phyloP scores from a whole-genome alignment of 2,888 invertebrate genomes.

The Drosophila anceps region DNA sequence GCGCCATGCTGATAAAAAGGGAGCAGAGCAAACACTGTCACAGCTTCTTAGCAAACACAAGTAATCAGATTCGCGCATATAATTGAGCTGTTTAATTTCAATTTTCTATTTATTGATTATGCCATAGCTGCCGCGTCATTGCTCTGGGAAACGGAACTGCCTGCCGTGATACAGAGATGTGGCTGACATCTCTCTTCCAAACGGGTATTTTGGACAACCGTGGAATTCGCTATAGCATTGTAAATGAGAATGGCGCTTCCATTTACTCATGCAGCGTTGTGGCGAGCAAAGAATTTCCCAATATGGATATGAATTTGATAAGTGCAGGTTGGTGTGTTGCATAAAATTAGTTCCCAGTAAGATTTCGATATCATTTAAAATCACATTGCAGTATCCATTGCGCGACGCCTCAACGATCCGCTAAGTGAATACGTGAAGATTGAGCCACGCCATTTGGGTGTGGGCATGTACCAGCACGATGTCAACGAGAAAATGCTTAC shows the following conservation, averaged over 20 bases:
- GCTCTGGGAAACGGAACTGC: conserved; percentile 97
- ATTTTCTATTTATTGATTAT: neutral
- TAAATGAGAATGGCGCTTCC: conserved; percentile 96
- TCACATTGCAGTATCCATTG: conserved; percentile 89
- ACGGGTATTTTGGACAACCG: conserved; percentile 86
- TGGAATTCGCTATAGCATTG: conserved; percentile 90
- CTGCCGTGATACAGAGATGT: conserved; percentile 94
- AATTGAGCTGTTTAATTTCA: neutral
- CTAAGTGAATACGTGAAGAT: conserved; percentile 96
- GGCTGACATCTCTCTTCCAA: conserved; percentile 88
- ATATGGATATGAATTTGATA: conserved; percentile 93
- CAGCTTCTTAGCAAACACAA: conserved; percentile 87
- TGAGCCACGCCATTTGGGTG: conserved; percentile 95
- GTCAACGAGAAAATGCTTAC: conserved; percentile 91
- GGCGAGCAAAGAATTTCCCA: conserved; percentile 94
- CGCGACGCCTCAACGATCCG: conserved; percentile 95
- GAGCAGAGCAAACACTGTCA: conserved; percentile 79
- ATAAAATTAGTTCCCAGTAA: neutral
- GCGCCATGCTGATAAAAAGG: conserved; percentile 81
- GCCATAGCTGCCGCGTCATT: conserved; percentile 90
- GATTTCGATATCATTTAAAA: too few species aligned
- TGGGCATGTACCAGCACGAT: conserved; percentile 98
- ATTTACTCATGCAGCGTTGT: conserved; percentile 95
- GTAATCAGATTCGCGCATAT: conserved; percentile 77
- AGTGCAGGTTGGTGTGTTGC: conserved; percentile 87